Percentiles rank a stretch among this genome's conserved stretches.
These are phyloP conservation scores for Battus philenor DNA, from an alignment of 1,140 invertebrate genomes.

Conservation along the genomic window DNA sequence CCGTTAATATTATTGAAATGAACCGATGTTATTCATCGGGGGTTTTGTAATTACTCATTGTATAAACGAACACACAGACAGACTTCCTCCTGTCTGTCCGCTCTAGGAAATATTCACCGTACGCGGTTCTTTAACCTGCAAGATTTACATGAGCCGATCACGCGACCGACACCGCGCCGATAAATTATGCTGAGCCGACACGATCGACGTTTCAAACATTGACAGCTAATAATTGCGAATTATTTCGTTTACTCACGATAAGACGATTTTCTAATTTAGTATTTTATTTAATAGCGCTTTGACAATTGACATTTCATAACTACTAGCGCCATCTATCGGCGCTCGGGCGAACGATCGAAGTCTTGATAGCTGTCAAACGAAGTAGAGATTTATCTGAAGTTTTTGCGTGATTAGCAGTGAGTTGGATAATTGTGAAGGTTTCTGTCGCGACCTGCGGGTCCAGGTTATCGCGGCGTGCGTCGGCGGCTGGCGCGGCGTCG, in stretches of 20 bases:
- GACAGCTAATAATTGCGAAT: slow-evolving; percentile 30
- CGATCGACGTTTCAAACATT: slow-evolving; percentile 24
- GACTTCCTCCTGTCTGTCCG: slow-evolving; percentile 8
- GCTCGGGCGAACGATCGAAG: background rate
- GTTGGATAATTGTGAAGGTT: too few relatives aligned
- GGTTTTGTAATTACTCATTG: background rate
- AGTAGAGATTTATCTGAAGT: background rate
- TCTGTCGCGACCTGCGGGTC: too few relatives aligned
- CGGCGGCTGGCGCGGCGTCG: slow-evolving; percentile 59
- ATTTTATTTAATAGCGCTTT: too few relatives aligned
- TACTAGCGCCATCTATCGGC: slow-evolving; percentile 32
- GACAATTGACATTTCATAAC: too few relatives aligned
- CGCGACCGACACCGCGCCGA: slow-evolving; percentile 14
- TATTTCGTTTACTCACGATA: too few relatives aligned
- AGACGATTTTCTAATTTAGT: too few relatives aligned
- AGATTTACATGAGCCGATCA: slow-evolving; percentile 27
- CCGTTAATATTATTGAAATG: slow-evolving; percentile 41
- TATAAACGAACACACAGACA: slow-evolving; percentile 10
- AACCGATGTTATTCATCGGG: slow-evolving; percentile 27
- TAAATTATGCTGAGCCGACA: slow-evolving; percentile 8
- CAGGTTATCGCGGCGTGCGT: slow-evolving; percentile 28
- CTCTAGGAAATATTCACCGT: slow-evolving; percentile 3
- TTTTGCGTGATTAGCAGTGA: too few relatives aligned
- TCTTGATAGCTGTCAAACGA: background rate
- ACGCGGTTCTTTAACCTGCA: slow-evolving; percentile 13